Evolutionary conservation across 2,797 vertebrate genomes (phyloP), one percentile per base, ranked within the genome.

Genomic region (Australoheros facetus): DNA sequence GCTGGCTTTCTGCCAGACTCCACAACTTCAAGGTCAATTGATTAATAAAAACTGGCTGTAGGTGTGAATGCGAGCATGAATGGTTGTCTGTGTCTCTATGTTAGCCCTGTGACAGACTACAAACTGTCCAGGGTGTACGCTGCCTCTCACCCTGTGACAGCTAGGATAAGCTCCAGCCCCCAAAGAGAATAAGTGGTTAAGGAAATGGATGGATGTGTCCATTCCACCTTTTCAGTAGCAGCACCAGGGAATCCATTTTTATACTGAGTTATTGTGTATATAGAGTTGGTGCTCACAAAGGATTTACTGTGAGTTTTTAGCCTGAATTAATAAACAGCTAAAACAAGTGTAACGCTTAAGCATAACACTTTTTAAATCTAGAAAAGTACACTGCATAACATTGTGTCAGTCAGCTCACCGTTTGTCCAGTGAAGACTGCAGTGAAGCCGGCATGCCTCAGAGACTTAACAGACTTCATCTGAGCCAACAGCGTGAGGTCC

Each of bases 371-470:
- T 14, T 14, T 14, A 45, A 14, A 45, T 45, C 4, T 14, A 45
- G 4, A 13, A 14, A 13, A 14, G 23, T 48, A 66, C 9, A 0
- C 17, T 51, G 7, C 62, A n/a, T 69, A 69, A 69, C 64, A 32
- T 9, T 5, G 37, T 42, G 10, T 11, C 21, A 4, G 8, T 37
- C 2, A 10, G 14, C 79, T 90, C 77, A 96, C 81, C 80, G 91
- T 88, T 85, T 81, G 87, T 69, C 94, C 93, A 28, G 93, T 87
- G 16, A 96, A 96, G 32, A 93, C 89, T 0, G 94, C 90, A 0
- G 95, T 94, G 79, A 96, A 84, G 70, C 94, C 95, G 13, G 92
- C 93, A 0, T 93, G 93, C 26, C 88, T 96, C 83, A 95, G 59
- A 4, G 92, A 93, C 59, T 90, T 93, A 54, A 93, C 75, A 23